phyloP scores from a whole-genome alignment of 2,797 vertebrate genomes.

The Triplophysa bombifrons region DNA sequence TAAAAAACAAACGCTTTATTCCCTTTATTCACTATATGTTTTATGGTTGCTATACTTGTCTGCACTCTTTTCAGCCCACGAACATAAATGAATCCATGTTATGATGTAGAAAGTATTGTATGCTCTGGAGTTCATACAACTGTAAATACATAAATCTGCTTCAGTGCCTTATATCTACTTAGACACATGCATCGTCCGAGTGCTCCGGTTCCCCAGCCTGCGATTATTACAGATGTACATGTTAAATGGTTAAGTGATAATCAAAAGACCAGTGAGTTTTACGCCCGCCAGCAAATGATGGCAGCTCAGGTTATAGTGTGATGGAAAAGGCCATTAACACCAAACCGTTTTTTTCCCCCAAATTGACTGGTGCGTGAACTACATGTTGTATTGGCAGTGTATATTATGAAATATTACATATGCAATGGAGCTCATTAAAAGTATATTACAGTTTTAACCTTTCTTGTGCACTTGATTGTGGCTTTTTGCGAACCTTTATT shows the following conservation, averaged over 20 bases:
- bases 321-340: constrained; percentile 58
- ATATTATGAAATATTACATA: constrained; percentile 82
- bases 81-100: constrained; percentile 17
- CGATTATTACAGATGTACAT: constrained; percentile 54
- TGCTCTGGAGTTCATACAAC: constrained; percentile 39
- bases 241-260: constrained; percentile 48
- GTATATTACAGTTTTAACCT: constrained; percentile 68
- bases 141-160: constrained; percentile 32
- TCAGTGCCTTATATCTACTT: constrained; percentile 22
- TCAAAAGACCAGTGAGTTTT: constrained; percentile 45
- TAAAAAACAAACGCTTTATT: too few relatives aligned
- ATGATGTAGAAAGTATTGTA: constrained; percentile 31
- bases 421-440: constrained; percentile 82
- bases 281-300: constrained; percentile 50
- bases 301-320: constrained; percentile 49
- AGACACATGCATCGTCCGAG: constrained; percentile 1
- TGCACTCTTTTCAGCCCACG: not conserved
- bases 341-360: constrained; percentile 42
- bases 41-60: constrained; percentile 12
- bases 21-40: not conserved
- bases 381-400: constrained; percentile 75
- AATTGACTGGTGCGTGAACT: constrained; percentile 54
- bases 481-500: not conserved
- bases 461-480: constrained; percentile 30
- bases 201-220: constrained; percentile 4